Evolutionary conservation across 2,113 vertebrate genomes (phyloP).

Genomic region (Zosterops borbonicus): DNA sequence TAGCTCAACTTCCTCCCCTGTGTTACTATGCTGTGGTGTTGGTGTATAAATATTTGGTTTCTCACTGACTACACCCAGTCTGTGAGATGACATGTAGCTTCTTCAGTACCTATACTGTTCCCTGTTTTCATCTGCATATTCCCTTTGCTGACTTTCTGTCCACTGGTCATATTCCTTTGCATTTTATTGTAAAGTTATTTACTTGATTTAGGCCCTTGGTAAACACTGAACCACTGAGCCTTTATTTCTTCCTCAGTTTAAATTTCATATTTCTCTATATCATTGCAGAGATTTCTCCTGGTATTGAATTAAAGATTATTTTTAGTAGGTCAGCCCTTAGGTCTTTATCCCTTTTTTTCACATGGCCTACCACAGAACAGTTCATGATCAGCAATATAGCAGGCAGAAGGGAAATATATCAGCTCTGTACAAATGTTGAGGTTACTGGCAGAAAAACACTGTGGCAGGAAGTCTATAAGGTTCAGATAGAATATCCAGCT

Average conservation of each 20-base stretch:
- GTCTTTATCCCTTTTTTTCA: background rate
- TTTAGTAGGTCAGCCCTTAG: background rate
- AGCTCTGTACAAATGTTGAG: rapidly evolving
- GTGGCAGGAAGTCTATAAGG: background rate
- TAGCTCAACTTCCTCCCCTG: background rate
- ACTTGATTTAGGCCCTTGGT: background rate
- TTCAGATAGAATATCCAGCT: background rate
- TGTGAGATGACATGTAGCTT: background rate
- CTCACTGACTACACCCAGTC: background rate
- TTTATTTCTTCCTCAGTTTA: background rate
- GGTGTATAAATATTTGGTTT: constrained; percentile 36
- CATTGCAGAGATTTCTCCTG: background rate
- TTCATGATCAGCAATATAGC: background rate
- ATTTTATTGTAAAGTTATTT: background rate
- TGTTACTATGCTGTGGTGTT: background rate
- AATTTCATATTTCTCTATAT: background rate
- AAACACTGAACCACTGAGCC: background rate
- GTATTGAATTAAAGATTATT: background rate
- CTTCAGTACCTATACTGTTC: background rate
- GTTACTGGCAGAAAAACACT: background rate
- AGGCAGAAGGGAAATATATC: background rate
- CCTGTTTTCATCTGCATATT: background rate
- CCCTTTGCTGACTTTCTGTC: background rate
- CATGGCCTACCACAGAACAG: background rate
- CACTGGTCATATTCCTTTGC: background rate